Conservation (phyloP, 1,140 invertebrate genomes). For the Amphibalanus amphitrite region DNA sequence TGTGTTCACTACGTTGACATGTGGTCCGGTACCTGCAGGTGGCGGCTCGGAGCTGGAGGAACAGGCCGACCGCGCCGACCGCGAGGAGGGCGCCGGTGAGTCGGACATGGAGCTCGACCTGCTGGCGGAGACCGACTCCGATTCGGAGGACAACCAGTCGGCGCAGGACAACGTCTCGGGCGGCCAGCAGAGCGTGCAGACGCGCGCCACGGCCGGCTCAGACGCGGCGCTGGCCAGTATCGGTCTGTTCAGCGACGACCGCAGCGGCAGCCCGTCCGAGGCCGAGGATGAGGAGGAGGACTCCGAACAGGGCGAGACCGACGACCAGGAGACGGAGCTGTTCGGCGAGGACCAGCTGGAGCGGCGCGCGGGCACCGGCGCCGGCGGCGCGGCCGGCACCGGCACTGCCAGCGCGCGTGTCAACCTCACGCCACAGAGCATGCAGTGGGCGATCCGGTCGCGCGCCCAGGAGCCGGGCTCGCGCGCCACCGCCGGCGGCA, state of each 20-base stretch:
- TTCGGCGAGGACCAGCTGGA: slow-evolving; percentile 71
- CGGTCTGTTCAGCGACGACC: slow-evolving; percentile 79
- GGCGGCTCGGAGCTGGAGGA: slow-evolving; percentile 19
- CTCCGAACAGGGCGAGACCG: slow-evolving; percentile 81
- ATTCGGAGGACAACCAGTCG: slow-evolving; percentile 79
- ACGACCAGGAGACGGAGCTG: slow-evolving; percentile 59
- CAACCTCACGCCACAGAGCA: slow-evolving; percentile 78
- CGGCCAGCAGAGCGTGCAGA: slow-evolving; percentile 71
- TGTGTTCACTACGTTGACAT: too few relatives aligned
- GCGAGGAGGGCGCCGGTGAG: slow-evolving; percentile 39
- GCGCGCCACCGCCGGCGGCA: neutral
- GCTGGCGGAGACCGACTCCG: slow-evolving; percentile 78
- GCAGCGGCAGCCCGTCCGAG: slow-evolving; percentile 67
- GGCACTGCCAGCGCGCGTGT: slow-evolving; percentile 40
- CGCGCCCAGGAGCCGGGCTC: neutral
- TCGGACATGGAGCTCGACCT: slow-evolving; percentile 70
- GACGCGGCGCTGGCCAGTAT: slow-evolving; percentile 56
- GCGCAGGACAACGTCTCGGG: slow-evolving; percentile 33
- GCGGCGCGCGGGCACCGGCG: slow-evolving; percentile 31
- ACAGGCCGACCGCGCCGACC: slow-evolving; percentile 2
- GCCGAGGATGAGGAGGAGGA: slow-evolving; percentile 47
- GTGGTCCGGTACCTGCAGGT: neutral
- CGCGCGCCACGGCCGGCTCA: slow-evolving; percentile 76
- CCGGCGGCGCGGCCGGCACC: slow-evolving; percentile 20
- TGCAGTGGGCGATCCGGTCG: slow-evolving; percentile 87